Conservation (phyloP, 2,888 invertebrate species). For the Calliphora vomitoria region DNA sequence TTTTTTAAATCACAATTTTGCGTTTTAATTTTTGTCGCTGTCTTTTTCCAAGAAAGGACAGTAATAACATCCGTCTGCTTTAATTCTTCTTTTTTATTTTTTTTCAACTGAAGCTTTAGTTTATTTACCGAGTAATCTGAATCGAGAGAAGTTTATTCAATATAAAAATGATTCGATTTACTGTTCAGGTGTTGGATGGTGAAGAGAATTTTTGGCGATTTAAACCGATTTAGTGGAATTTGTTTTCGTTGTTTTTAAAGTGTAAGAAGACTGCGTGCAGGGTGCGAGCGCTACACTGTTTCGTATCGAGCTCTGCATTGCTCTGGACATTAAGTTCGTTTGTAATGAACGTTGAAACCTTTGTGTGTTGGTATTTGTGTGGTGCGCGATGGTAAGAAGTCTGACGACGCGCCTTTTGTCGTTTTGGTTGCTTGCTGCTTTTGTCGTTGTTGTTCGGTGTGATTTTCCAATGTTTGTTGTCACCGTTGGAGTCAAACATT, state of each 20-base stretch:
- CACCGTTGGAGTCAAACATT: constrained; percentile 50
- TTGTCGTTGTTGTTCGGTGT: constrained; percentile 30
- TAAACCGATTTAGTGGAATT: constrained; percentile 60
- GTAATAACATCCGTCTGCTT: neutral
- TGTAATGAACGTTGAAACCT: constrained; percentile 70
- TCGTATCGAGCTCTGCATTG: constrained; percentile 75
- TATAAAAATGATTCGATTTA: neutral
- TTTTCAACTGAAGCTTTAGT: neutral
- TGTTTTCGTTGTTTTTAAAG: constrained; percentile 73
- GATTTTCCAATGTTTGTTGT: constrained; percentile 66
- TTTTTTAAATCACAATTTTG: constrained; percentile 49
- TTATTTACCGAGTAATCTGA: neutral
- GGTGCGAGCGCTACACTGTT: constrained; percentile 76
- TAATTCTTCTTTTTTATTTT: too few relatives aligned
- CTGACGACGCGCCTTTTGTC: constrained; percentile 46
- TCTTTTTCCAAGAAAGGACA: neutral
- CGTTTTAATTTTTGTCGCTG: neutral
- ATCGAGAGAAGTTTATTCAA: neutral
- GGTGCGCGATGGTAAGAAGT: constrained; percentile 33
- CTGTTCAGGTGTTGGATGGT: neutral
- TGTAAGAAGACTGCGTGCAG: constrained; percentile 37
- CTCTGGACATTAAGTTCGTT: constrained; percentile 73
- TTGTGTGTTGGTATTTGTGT: constrained; percentile 52
- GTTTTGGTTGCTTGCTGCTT: constrained; percentile 32
- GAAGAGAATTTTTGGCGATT: neutral